Base-by-base conservation (phyloP, 2,797 vertebrate genomes). In the Characodon lateralis region DNA sequence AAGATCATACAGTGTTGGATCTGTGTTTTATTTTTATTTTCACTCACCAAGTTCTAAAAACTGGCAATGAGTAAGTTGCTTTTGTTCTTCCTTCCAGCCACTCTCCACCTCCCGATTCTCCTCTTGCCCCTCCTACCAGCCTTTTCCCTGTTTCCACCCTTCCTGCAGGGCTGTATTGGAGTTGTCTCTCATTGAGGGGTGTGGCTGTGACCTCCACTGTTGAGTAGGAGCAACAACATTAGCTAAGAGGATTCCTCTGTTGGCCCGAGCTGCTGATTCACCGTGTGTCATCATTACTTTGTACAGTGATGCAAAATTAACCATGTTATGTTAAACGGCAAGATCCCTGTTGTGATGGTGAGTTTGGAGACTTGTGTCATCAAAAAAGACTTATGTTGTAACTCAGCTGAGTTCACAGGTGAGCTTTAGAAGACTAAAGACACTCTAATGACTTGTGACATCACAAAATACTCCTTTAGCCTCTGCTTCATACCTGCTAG, bases 221-320 rank as follows among this genome's bases (percentile, higher is more conserved):
- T 72, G 73, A 83, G 76, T 71, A 80, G 73, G 76, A 87, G 84
- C 79, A 71, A 76, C 85, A 82, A 78, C 78, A 86, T 90, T 86
- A 88, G 88, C 89, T 93, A 93, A 93, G 87, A 91, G 88, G 91
- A 93, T 93, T 94, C 81, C 87, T 90, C 43, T 20, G 41, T 78
- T 79, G 71, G 83, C 88, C 91, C 91, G 90, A 92, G 91, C 90
- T 89, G 91, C 93, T 93, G 92, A 92, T 90, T 92, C 91, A 91
- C 79, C 69, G 69, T 85, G 86, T 92, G 89, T 91, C 91, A 90
- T 87, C 84, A 86, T 77, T 83, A 82, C 83, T 92, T 86, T 90
- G 77, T 78, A 79, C 76, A 78, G 76, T 78, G 81, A 80, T 63
- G 74, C 83, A 81, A 79, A 87, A 82, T 76, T 5, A 78, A 77